Percentiles rank a stretch among this genome's conserved stretches.
These are phyloP conservation scores for Oligia latruncula DNA, from an alignment of 2,888 invertebrate genomes.

Conservation along the genomic window DNA sequence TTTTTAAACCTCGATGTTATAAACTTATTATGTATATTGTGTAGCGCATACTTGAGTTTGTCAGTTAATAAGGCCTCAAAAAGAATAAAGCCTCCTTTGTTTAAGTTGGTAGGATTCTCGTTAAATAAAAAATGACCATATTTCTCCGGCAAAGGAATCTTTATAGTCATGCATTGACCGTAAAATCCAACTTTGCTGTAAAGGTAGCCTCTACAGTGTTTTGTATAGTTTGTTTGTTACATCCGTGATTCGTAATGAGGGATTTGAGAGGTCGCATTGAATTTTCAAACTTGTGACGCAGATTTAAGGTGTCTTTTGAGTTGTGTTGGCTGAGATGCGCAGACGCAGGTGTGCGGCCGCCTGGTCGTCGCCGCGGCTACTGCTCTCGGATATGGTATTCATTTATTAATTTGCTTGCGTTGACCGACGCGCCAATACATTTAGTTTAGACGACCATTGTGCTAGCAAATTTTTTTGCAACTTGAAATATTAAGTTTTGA, in stretches of 20 bases:
- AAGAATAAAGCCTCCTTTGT: slow-evolving; percentile 61
- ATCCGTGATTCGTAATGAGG: slow-evolving; percentile 89
- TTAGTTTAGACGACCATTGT: slow-evolving; percentile 68
- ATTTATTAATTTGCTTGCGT: slow-evolving; percentile 89
- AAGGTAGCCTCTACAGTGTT: slow-evolving; percentile 83
- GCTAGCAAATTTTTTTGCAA: slow-evolving; percentile 38
- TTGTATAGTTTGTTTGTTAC: slow-evolving; percentile 89
- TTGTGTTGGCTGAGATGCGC: slow-evolving; percentile 79
- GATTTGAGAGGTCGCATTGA: slow-evolving; percentile 60
- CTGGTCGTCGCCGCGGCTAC: slow-evolving; percentile 88
- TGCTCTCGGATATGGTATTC: slow-evolving; percentile 88
- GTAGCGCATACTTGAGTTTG: not conserved
- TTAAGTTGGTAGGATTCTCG: slow-evolving; percentile 66
- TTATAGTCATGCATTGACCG: slow-evolving; percentile 79
- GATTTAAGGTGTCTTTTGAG: slow-evolving; percentile 64
- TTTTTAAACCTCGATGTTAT: slow-evolving; percentile 4
- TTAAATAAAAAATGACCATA: slow-evolving; percentile 78
- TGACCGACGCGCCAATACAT: slow-evolving; percentile 81
- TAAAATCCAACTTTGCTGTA: slow-evolving; percentile 86
- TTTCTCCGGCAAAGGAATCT: slow-evolving; percentile 80
- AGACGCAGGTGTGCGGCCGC: slow-evolving; percentile 88
- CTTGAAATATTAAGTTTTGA: slow-evolving; percentile 27
- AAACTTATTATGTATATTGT: slow-evolving; percentile 11
- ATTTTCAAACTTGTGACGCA: slow-evolving; percentile 47
- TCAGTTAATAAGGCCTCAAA: slow-evolving; percentile 35